A percentile compares a stretch with the other conserved stretches of the same genome.
phyloP scores from a whole-genome alignment of 53 echinoderm and acorn worm genomes.

The Stichopus horrens region DNA sequence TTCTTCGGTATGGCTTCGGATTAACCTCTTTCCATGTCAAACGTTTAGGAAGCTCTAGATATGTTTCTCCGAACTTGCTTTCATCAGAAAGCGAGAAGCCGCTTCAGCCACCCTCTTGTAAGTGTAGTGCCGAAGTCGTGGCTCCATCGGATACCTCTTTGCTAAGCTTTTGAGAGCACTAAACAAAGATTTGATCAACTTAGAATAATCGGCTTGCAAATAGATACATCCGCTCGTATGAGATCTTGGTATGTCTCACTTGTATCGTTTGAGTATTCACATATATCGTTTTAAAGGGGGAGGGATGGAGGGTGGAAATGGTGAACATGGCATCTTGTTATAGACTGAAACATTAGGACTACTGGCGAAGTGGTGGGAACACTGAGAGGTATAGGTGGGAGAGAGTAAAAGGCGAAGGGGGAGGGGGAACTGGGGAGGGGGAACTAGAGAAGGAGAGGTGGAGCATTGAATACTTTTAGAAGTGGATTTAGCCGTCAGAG shows the following conservation, averaged over 20 bases:
- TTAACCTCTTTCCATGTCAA: not conserved
- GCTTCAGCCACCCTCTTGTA: not conserved
- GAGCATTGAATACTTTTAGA: too few relatives aligned
- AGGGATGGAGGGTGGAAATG: too few relatives aligned
- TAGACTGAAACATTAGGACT: too few relatives aligned
- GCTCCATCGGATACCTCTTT: not conserved
- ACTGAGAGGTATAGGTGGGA: not conserved
- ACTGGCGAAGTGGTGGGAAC: too few relatives aligned
- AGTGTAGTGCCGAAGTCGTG: not conserved
- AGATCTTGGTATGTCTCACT: not conserved
- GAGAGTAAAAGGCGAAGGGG: not conserved
- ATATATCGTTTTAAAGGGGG: too few relatives aligned
- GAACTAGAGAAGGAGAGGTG: too few relatives aligned
- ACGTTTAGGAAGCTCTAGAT: not conserved
- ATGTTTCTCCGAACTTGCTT: conserved; percentile 22
- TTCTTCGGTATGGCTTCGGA: not conserved
- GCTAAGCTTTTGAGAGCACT: not conserved
- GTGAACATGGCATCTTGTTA: too few relatives aligned
- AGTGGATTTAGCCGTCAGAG: too few relatives aligned
- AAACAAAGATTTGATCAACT: not conserved
- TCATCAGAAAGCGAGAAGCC: conserved; percentile 23
- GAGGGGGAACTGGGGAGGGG: too few relatives aligned
- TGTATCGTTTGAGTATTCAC: too few relatives aligned
- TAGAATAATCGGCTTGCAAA: not conserved
- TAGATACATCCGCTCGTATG: not conserved